Evolutionary conservation across 2,888 invertebrate genomes (phyloP).

Genomic region (Hemithea aestivaria): DNA sequence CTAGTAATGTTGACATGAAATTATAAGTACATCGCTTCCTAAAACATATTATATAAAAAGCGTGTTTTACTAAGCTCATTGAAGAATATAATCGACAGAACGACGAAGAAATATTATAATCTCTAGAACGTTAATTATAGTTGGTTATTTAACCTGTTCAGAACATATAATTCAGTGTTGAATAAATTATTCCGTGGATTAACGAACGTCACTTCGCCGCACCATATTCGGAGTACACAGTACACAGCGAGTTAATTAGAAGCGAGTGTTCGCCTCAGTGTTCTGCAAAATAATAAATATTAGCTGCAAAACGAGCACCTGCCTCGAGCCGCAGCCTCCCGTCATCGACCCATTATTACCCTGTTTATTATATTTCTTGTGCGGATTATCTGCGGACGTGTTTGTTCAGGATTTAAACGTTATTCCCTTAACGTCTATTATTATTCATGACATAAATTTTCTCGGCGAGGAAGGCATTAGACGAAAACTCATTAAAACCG

Average conservation of each 20-base stretch:
- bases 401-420: constrained; percentile 69
- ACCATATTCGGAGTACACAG: neutral
- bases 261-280: constrained; percentile 1
- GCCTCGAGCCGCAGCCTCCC: constrained; percentile 33
- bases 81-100: no score
- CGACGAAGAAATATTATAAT: no score
- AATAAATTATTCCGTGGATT: no score
- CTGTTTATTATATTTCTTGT: constrained; percentile 65
- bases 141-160: no score
- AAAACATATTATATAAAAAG: no score
- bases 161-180: no score
- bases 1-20: no score
- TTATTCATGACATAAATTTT: constrained; percentile 78
- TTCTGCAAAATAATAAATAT: constrained; percentile 12
- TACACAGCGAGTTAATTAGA: constrained; percentile 1
- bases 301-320: constrained; percentile 4
- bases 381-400: constrained; percentile 65
- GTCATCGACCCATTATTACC: constrained; percentile 59
- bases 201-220: no score
- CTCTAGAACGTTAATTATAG: no score
- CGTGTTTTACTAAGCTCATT: no score
- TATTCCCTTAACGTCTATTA: constrained; percentile 67
- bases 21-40: no score
- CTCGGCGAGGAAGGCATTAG: constrained; percentile 71
- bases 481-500: constrained; percentile 77